Conservation (phyloP, 2,888 invertebrate genomes). For the Harmothoe impar region DNA sequence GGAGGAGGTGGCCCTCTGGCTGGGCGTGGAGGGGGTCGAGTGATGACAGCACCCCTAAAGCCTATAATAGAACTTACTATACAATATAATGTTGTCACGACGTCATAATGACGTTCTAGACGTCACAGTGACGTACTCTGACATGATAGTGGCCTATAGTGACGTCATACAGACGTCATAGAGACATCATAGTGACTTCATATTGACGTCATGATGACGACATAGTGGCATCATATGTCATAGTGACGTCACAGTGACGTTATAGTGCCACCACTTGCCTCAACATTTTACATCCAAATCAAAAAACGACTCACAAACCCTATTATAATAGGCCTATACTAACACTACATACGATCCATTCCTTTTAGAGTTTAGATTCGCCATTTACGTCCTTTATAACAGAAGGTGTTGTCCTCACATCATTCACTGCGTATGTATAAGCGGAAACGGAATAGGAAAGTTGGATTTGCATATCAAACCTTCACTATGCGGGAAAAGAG, state of each 20-base stretch:
- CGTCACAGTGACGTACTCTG: too few species aligned
- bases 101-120: too few species aligned
- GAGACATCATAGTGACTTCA: too few species aligned
- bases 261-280: conserved; percentile 33
- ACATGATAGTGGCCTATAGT: neutral
- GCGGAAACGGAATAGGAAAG: neutral
- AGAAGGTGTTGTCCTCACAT: neutral
- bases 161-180: neutral
- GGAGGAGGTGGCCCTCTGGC: conserved; percentile 62
- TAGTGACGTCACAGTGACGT: neutral
- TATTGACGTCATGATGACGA: too few species aligned
- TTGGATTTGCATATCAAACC: conserved; percentile 3
- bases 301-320: neutral
- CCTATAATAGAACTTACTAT: neutral
- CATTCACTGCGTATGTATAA: too few species aligned
- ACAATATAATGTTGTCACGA: too few species aligned
- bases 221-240: neutral
- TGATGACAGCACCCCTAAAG: neutral
- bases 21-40: conserved; percentile 37
- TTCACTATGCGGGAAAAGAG: neutral
- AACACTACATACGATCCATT: neutral
- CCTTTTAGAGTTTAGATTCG: neutral
- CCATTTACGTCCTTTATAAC: neutral
- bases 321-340: neutral
- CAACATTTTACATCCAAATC: conserved; percentile 25